Percentiles rank a stretch among this genome's conserved stretches.
These are phyloP conservation scores for Callimico goeldii DNA, from an alignment of 2,797 vertebrate species.

Conservation along the genomic window DNA sequence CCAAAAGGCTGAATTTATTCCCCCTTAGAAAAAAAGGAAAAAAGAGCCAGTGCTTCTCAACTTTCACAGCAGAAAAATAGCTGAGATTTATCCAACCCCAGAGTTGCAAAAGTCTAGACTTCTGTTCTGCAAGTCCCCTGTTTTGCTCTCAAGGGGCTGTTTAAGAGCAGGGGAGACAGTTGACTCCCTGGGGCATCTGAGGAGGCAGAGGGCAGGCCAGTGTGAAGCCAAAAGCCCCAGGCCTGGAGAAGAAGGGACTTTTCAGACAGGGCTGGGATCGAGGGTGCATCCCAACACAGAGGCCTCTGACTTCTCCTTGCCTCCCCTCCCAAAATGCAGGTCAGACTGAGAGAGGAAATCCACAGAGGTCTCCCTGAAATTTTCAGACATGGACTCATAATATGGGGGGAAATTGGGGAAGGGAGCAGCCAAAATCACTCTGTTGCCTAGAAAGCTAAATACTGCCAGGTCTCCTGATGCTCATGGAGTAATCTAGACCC, in stretches of 20 bases:
- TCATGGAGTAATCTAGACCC: neutral
- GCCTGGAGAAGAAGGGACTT: neutral
- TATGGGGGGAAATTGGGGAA: neutral
- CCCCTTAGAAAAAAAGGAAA: neutral
- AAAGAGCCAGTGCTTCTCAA: neutral
- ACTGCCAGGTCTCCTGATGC: neutral
- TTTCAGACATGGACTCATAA: neutral
- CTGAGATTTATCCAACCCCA: neutral
- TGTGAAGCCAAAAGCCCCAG: neutral
- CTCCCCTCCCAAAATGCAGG: neutral
- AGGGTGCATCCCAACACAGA: neutral
- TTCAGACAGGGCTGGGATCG: neutral
- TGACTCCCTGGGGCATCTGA: neutral
- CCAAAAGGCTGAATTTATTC: neutral
- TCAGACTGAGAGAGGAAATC: neutral
- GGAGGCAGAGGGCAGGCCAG: conserved; percentile 17
- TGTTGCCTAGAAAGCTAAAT: conserved; percentile 8
- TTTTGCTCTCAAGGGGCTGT: neutral
- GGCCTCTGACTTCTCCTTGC: neutral
- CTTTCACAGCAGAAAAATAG: neutral
- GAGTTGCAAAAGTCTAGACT: conserved; percentile 59
- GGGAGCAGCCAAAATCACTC: neutral
- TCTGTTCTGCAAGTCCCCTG: conserved; percentile 57
- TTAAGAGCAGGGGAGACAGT: neutral
- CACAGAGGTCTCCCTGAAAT: neutral